Evolutionary conservation across 2,797 vertebrate genomes (phyloP).

Genomic region (Esox masquinongy): DNA sequence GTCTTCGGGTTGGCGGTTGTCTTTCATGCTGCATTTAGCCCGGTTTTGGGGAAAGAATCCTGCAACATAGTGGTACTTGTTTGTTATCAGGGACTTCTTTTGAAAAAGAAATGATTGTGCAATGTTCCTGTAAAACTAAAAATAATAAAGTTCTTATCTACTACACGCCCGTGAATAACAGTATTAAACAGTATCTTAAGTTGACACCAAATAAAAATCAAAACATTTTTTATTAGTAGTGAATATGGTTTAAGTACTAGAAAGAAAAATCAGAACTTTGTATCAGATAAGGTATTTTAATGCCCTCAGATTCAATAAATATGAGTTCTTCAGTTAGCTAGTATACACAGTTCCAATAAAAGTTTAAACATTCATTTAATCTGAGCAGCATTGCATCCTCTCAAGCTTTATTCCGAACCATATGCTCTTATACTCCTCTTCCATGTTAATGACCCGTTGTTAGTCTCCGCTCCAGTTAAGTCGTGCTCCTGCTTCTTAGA

Average conservation of each 20-base stretch:
- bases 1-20: conserved; percentile 65
- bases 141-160: background rate
- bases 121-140: no score
- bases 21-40: conserved; percentile 59
- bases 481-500: conserved; percentile 38
- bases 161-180: background rate
- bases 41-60: background rate
- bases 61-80: background rate
- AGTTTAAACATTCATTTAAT: conserved; percentile 10
- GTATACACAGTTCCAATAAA: background rate
- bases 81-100: background rate
- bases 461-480: conserved; percentile 57
- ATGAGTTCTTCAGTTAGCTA: background rate
- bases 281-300: background rate
- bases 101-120: no score
- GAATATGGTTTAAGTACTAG: background rate
- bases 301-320: background rate
- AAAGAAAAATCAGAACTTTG: background rate
- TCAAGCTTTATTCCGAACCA: conserved; percentile 44
- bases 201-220: background rate
- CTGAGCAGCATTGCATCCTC: background rate
- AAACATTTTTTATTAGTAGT: background rate
- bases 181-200: background rate
- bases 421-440: conserved; percentile 55
- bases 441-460: conserved; percentile 60